Base-by-base conservation (phyloP, 1,140 invertebrate species). In the Alviniconcha marisindica region DNA sequence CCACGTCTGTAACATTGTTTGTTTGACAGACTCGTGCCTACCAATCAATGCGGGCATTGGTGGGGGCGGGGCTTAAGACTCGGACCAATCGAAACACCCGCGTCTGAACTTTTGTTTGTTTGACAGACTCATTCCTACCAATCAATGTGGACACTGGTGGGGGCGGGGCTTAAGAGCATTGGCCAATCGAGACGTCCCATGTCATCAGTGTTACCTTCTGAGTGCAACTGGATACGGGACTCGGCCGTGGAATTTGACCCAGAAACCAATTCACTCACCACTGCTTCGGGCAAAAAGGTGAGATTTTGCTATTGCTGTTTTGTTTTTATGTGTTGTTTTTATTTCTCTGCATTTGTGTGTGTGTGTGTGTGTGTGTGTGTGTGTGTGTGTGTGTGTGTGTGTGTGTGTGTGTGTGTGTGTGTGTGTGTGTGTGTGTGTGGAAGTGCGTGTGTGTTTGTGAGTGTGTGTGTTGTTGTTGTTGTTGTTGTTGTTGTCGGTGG, bases 41-140 rank as follows among this genome's bases (percentile, higher is more conserved):
- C 94, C 98, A 99, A 92, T 97, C 98, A 0, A 94, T 99, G 88
- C 99, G 97, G 93, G 99, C 98, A 0, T 93, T 99, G 54, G 95
- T 99, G 60, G 98, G 98, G 0, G 97, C 96, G n/a, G 98, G 97
- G 0, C 95, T 98, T 69, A 97, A 96, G 90, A 94, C 18, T 88
- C 98, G 18, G 91, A 95, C 7, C 92, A 95, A 0, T 95, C 96
- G 2, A 93, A 93, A 31, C 94, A 94, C 74, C 87, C 93, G n/a
- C n/a, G n/a, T n/a, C n/a, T n/a, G n/a, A n/a, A n/a, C n/a, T n/a
- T n/a, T n/a, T n/a, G n/a, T 28, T 33, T 63, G 38, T 78, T n/a
- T 42, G 90, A 5, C 91, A 98, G 97, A 93, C 94, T 24, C 98
- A 99, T 94, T 99, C 98, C 94, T 99, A 99, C 94, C 98, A 99